Base-by-base conservation (phyloP, 23 tunicate genomes). In the Botrylloides violaceus region DNA sequence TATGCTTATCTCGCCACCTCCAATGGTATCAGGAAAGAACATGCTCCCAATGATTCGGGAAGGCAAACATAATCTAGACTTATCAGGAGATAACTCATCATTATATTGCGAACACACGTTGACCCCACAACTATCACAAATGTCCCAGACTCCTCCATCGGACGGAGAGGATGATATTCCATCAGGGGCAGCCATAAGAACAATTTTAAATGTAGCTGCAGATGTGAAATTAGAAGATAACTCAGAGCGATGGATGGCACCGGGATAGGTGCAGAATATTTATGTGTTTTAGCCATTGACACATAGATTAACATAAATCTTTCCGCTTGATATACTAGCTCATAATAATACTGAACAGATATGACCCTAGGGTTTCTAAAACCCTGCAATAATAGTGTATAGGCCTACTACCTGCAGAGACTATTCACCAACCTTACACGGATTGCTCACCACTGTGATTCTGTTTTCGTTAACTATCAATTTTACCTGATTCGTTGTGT, bases 231-330 rank as follows among this genome's bases (percentile, higher is more conserved):
- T 37, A 4, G 58, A 68, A 7, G 58, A 37, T 25, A 39, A 68
- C 32, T 68, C 74, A 2, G 74, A 68, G 21, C 36, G 32, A 37
- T 68, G 74, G 74, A 63, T 63, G 70, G 70, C 70, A 31, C 70
- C 70, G 3, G 70, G 70, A 58, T 58, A 9, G n/a, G n/a, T n/a
- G n/a, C n/a, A n/a, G n/a, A n/a, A n/a, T n/a, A n/a, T n/a, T n/a
- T n/a, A n/a, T n/a, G n/a, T n/a, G n/a, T n/a, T n/a, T n/a, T n/a
- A n/a, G n/a, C n/a, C n/a, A n/a, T n/a, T n/a, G n/a, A n/a, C n/a
- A n/a, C n/a, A n/a, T n/a, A n/a, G n/a, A n/a, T n/a, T n/a, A n/a
- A n/a, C n/a, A n/a, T n/a, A n/a, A n/a, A n/a, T n/a, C n/a, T n/a
- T n/a, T n/a, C n/a, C n/a, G n/a, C n/a, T n/a, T n/a, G n/a, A n/a